Evolutionary conservation across 2,888 invertebrate species (phyloP), one percentile per base, ranked within the genome.

Genomic region (Coelopa pilipes): DNA sequence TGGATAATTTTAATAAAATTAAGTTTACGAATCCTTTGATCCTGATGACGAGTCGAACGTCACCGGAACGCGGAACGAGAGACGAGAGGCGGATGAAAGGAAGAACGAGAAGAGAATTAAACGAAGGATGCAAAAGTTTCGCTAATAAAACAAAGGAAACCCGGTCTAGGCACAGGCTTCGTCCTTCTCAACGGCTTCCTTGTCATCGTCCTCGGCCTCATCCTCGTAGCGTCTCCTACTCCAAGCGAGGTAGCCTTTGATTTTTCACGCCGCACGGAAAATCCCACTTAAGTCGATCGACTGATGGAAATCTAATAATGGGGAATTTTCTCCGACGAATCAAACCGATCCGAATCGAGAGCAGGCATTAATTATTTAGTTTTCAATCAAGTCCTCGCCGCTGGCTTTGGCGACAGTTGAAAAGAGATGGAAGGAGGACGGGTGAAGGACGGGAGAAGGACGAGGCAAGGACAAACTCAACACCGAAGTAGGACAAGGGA

Each of bases 321-420:
- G 45, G n/a, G 63, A 63, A 46, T 45, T 63, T 63, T 60, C 9
- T 63, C 34, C 15, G 53, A 11, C 53, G 67, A 67, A 19, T 70
- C 19, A 59, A 55, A 70, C 62, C 21, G 57, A 65, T 34, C 46
- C 55, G 19, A 72, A 47, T 17, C n/a, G n/a, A n/a, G n/a, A 59
- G n/a, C 50, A 62, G 34, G 50, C 57, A 72, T 72, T 57, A 72
- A 59, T 72, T 72, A 66, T 66, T 57, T n/a, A 72, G 24, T 21
- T 57, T 67, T 60, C 72, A 72, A 72, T 72, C 66, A 72, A 67
- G 49, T 72, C 59, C n/a, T n/a, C n/a, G 46, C 57, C n/a, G 57
- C 59, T 59, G 17, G 66, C 57, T 66, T 66, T 72, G n/a, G 66
- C 45, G 50, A 53, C 63, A 45, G 45, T 53, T 62, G 71, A 71